phyloP scores from a whole-genome alignment of 1,140 invertebrate genomes.

The Thalassaphorura encarpata region DNA sequence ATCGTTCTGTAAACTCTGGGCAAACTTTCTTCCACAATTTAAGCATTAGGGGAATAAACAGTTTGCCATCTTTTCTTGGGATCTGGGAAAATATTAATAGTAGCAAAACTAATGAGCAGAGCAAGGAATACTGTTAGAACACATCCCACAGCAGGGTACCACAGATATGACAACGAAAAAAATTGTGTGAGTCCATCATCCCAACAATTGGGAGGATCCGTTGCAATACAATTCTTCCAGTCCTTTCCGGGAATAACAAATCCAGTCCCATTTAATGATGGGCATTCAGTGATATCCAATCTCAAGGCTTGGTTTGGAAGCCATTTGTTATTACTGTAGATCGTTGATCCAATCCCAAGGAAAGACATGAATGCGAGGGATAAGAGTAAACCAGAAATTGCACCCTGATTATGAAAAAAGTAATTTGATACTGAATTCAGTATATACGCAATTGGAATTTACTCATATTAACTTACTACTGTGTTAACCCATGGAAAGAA shows the following conservation, averaged over 20 bases:
- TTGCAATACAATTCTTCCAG: slow-evolving; percentile 21
- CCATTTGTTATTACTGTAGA: slow-evolving; percentile 41
- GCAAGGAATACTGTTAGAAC: slow-evolving; percentile 53
- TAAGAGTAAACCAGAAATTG: slow-evolving; percentile 49
- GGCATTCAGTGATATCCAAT: not conserved
- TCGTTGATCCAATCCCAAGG: slow-evolving; percentile 61
- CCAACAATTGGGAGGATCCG: no score
- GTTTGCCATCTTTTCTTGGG: slow-evolving; percentile 6
- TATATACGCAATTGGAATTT: not conserved
- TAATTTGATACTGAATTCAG: not conserved
- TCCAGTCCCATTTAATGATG: not conserved
- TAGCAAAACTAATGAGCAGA: slow-evolving; percentile 44
- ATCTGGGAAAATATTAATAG: not conserved
- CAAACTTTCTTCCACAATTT: slow-evolving; percentile 11
- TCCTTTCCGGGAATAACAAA: not conserved
- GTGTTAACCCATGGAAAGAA: slow-evolving; percentile 52
- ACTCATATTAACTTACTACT: slow-evolving; percentile 29
- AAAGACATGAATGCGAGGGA: slow-evolving; percentile 61
- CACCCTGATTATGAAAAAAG: slow-evolving; percentile 42
- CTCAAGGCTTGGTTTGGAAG: slow-evolving; percentile 48
- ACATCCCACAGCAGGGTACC: slow-evolving; percentile 63
- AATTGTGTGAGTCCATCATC: slow-evolving; percentile 12
- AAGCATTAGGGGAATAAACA: slow-evolving; percentile 16
- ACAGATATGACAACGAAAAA: slow-evolving; percentile 43
- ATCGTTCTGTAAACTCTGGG: slow-evolving; percentile 1